Conservation (phyloP, 2,888 invertebrate genomes). For the Drosophila limbata region DNA sequence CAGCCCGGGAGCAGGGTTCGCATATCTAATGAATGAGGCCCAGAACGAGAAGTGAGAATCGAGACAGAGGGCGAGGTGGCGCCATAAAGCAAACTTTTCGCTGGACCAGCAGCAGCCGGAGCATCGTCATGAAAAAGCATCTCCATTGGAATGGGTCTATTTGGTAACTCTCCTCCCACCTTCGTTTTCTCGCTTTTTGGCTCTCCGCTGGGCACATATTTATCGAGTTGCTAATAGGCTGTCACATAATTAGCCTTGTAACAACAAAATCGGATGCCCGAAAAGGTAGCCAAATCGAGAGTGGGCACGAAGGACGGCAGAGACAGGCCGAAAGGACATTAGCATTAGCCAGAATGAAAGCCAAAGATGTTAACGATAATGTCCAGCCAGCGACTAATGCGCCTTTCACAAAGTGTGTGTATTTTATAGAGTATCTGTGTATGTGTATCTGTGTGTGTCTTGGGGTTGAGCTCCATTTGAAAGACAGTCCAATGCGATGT, state of each 20-base stretch:
- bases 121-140: constrained; percentile 39
- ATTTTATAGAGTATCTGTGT: not conserved
- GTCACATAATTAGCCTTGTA: constrained; percentile 83
- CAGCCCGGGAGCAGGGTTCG: constrained; percentile 82
- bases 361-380: constrained; percentile 75
- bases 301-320: not conserved
- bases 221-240: constrained; percentile 84
- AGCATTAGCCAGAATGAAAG: constrained; percentile 70
- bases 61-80: constrained; percentile 19
- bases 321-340: constrained; percentile 56
- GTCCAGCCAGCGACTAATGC: constrained; percentile 68
- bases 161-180: constrained; percentile 19
- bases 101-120: constrained; percentile 23
- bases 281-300: constrained; percentile 46
- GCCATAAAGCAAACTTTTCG: constrained; percentile 68
- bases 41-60: constrained; percentile 11
- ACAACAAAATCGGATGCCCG: constrained; percentile 71
- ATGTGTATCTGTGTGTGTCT: constrained; percentile 6
- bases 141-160: constrained; percentile 52
- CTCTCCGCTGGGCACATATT: constrained; percentile 78
- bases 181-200: not conserved
- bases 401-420: constrained; percentile 45
- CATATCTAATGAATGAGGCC: constrained; percentile 72
- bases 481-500: constrained; percentile 39
- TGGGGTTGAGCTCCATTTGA: constrained; percentile 40